Percentiles rank a stretch among this genome's conserved stretches.
Evolutionary conservation across 2,113 vertebrate species (phyloP).

Genomic region (Phyllopteryx taeniolatus): DNA sequence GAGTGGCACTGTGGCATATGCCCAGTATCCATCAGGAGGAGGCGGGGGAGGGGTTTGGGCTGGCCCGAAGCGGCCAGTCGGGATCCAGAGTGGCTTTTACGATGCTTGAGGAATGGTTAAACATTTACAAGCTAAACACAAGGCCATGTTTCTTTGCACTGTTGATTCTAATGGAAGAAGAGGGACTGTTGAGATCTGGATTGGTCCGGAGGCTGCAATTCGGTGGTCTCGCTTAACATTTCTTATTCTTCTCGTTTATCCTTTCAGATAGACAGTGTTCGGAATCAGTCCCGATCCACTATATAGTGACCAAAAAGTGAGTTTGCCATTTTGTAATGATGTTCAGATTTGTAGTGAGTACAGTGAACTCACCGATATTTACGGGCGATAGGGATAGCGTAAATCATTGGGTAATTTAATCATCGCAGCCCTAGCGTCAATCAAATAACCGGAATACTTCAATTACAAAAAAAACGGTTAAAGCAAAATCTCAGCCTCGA

Average conservation of each 20-base stretch:
- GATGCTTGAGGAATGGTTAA: constrained; percentile 71
- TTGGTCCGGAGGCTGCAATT: constrained; percentile 30
- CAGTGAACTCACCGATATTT: no score
- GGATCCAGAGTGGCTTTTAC: constrained; percentile 58
- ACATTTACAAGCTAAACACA: constrained; percentile 72
- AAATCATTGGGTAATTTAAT: no score
- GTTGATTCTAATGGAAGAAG: constrained; percentile 51
- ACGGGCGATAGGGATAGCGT: no score
- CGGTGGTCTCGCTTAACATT: constrained; percentile 47
- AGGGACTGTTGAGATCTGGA: constrained; percentile 36
- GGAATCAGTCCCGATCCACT: background rate
- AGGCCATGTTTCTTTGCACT: constrained; percentile 43
- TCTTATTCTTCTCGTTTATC: constrained; percentile 11
- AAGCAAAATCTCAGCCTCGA: no score
- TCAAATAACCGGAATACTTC: no score
- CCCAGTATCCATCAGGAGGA: constrained; percentile 68
- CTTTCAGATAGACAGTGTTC: background rate
- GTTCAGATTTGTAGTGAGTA: no score
- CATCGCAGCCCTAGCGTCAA: no score
- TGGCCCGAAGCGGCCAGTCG: constrained; percentile 35
- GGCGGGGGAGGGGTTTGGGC: constrained; percentile 37
- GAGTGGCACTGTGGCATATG: constrained; percentile 81
- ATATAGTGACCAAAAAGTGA: background rate
- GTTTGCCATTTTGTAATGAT: background rate
- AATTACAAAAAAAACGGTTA: no score